Evolutionary conservation across 1,140 invertebrate genomes (phyloP).

Genomic region (Propsilocerus akamusi): DNA sequence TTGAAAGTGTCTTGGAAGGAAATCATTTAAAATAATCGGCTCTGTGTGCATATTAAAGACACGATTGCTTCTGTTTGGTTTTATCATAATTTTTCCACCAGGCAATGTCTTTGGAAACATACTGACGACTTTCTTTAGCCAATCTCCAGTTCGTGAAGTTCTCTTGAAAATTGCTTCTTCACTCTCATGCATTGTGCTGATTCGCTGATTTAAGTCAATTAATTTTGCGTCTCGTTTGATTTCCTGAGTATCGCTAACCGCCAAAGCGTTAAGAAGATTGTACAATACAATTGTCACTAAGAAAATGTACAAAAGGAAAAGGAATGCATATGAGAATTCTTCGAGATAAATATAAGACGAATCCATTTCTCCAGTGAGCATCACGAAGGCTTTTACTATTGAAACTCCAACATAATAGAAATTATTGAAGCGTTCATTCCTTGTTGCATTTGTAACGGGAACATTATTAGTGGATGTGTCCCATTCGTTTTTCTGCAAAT

Average conservation of each 20-base stretch:
- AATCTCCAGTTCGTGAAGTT: background rate
- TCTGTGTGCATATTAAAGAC: background rate
- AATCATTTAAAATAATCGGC: background rate
- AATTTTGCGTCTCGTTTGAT: too few species aligned
- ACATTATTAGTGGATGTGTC: background rate
- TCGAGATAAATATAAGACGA: slow-evolving; percentile 53
- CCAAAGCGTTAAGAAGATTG: too few species aligned
- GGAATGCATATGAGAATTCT: slow-evolving; percentile 35
- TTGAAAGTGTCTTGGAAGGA: background rate
- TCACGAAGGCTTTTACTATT: slow-evolving; percentile 60
- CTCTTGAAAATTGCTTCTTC: background rate
- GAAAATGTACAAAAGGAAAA: slow-evolving; percentile 60
- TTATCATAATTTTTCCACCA: background rate
- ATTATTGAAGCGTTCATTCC: slow-evolving; percentile 30
- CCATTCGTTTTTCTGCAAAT: background rate
- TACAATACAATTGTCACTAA: slow-evolving; percentile 64
- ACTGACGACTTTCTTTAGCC: background rate
- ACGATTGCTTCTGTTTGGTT: background rate
- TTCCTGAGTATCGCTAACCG: too few species aligned
- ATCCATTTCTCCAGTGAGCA: slow-evolving; percentile 70
- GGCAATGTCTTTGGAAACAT: background rate
- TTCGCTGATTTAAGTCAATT: too few species aligned
- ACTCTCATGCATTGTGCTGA: too few species aligned
- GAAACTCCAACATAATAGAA: slow-evolving; percentile 43
- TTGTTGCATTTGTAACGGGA: slow-evolving; percentile 18